A percentile compares a stretch with the other conserved stretches of the same genome.
These are phyloP conservation scores for Drosophila nikananu DNA, from an alignment of 1,140 invertebrate species.

Conservation along the genomic window DNA sequence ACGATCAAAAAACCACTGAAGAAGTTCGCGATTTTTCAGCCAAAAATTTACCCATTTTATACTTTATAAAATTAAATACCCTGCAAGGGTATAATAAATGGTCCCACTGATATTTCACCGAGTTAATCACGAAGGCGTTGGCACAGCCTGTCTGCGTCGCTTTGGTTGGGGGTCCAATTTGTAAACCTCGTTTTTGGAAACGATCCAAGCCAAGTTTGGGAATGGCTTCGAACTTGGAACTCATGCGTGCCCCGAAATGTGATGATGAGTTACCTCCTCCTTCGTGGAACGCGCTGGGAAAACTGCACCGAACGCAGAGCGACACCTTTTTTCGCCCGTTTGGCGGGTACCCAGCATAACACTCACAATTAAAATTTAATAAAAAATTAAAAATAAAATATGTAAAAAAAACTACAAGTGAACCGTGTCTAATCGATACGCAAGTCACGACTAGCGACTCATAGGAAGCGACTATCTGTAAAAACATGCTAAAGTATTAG, in stretches of 20 bases:
- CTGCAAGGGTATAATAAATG: neutral
- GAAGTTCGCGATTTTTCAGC: no score
- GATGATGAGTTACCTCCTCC: constrained; percentile 52
- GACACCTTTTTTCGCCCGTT: constrained; percentile 68
- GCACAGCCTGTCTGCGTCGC: constrained; percentile 42
- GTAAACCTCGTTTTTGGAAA: constrained; percentile 54
- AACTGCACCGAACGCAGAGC: constrained; percentile 14
- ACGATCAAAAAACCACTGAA: no score
- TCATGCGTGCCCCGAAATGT: constrained; percentile 30
- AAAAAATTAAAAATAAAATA: constrained; percentile 54
- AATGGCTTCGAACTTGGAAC: neutral
- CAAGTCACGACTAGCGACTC: constrained; percentile 45
- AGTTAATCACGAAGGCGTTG: constrained; percentile 48
- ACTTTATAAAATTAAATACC: no score
- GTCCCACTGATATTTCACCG: neutral
- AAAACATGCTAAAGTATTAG: constrained; percentile 67
- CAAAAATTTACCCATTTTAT: no score
- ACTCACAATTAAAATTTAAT: constrained; percentile 70
- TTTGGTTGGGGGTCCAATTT: constrained; percentile 46
- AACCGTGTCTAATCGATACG: constrained; percentile 36
- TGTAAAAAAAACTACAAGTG: constrained; percentile 4
- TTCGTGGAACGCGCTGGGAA: constrained; percentile 1
- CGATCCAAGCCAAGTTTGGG: constrained; percentile 13
- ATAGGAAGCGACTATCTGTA: constrained; percentile 61
- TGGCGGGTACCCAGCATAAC: constrained; percentile 53